Evolutionary conservation across 2,888 invertebrate genomes (phyloP), one percentile per base, ranked within the genome.

Genomic region (Rhyacophila evoluta): DNA sequence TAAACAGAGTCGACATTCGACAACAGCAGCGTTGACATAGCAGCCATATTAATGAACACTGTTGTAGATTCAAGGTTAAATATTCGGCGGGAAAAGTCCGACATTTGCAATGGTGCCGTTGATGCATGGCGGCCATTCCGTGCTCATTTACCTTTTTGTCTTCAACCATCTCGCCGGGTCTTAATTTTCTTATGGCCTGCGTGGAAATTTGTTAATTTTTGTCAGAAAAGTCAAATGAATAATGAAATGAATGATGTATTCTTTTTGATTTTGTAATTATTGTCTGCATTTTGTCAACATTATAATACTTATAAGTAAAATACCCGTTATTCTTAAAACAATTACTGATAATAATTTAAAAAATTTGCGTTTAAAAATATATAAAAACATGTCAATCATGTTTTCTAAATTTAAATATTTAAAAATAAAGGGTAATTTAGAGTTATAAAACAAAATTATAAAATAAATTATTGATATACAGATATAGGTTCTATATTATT

Each of bases 151-250:
- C 97, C 97, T 96, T 95, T 92, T 95, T 95, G 88, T 97, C 97
- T 91, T 95, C 95, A 90, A 95, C 90, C 90, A 97, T 94, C 93
- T 97, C 97, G 89, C 97, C 97, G 85, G 97, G 97, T 87, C 97
- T 95, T 90, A 97, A 95, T 93, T 95, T 95, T 91, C 95, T 95
- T 94, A 94, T 92, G 89, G 95, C 95, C 95, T 90, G 90, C 89
- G 89, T 80, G 79, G 38, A 79, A 71, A 33, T 12, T 55, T 55
- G 55, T 55, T 55, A 55, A 55, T 41, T 8, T 55, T 15, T 55
- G 55, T 55, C 55, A 55, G 55, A 55, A 55, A 55, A 19, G 19
- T 55, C 15, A 8, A 1, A 55, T 25, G 25, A n/a, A 55, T 2
- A 19, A 55, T 55, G 55, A 25, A 55, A 55, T 55, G 55, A 55